These are phyloP conservation scores for Porites cylindrica DNA, from an alignment of 92 coral and sea anemone genomes.

Conservation along the genomic window DNA sequence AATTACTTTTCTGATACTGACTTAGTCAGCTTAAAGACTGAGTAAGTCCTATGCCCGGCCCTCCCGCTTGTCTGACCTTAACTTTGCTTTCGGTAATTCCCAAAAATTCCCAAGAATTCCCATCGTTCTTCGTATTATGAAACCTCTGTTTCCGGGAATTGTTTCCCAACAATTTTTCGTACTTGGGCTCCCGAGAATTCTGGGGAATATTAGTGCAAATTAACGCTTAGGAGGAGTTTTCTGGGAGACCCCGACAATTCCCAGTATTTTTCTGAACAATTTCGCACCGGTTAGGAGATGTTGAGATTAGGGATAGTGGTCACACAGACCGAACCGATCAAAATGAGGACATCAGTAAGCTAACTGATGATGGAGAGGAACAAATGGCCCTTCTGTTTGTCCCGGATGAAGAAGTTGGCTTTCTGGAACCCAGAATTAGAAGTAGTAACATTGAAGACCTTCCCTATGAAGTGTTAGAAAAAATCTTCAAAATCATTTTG, in stretches of 20 bases:
- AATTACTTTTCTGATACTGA: too few species aligned
- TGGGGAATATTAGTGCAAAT: not conserved
- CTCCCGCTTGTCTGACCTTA: too few species aligned
- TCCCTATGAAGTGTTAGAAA: constrained; percentile 12
- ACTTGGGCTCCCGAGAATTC: too few species aligned
- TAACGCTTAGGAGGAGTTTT: not conserved
- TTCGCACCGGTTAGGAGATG: not conserved
- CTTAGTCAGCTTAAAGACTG: too few species aligned
- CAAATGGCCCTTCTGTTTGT: constrained; percentile 31
- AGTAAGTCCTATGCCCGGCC: too few species aligned
- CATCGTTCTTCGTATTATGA: too few species aligned
- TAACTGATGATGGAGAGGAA: constrained; percentile 15
- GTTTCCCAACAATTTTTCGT: too few species aligned
- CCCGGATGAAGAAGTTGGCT: constrained; percentile 19
- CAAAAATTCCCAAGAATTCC: too few species aligned
- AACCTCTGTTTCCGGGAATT: too few species aligned
- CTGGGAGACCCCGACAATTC: too few species aligned
- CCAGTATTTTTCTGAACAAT: not conserved
- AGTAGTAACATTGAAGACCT: constrained; percentile 1
- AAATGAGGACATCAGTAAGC: not conserved
- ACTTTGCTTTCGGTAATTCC: too few species aligned
- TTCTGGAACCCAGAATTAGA: not conserved
- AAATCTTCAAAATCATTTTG: not conserved
- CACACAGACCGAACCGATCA: constrained; percentile 2
- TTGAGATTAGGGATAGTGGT: not conserved